phyloP scores from a whole-genome alignment of 2,797 vertebrate species.

The Eulemur rubriventer region DNA sequence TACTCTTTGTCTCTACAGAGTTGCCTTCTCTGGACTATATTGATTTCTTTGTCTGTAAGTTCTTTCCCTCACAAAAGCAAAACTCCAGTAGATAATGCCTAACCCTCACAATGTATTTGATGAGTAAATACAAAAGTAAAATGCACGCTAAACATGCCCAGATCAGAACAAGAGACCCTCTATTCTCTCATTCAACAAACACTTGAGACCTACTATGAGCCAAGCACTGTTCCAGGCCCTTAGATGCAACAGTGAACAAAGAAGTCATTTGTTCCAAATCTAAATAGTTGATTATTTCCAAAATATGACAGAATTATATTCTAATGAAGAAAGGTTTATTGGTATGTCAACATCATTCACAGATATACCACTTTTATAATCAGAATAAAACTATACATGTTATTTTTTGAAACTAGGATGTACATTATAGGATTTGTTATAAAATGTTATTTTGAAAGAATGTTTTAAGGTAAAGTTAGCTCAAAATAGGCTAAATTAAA shows the following conservation, averaged over 20 bases:
- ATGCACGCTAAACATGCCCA: neutral
- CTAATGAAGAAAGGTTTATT: neutral
- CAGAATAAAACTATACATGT: slow-evolving; percentile 8
- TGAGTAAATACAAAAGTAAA: neutral
- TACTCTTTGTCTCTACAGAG: neutral
- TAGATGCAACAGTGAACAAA: neutral
- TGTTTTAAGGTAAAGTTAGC: neutral
- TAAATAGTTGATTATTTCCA: slow-evolving; percentile 27
- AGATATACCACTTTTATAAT: neutral
- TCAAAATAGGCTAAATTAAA: neutral
- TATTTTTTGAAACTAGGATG: slow-evolving; percentile 15
- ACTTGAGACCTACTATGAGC: neutral
- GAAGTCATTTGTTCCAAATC: neutral
- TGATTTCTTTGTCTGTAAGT: neutral
- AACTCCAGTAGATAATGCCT: neutral
- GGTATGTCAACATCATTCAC: neutral
- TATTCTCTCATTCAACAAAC: neutral
- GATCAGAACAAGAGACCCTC: neutral
- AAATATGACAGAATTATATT: slow-evolving; percentile 25
- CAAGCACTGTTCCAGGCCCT: neutral
- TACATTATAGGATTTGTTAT: neutral
- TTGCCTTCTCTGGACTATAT: neutral
- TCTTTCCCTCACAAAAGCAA: neutral
- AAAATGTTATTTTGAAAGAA: slow-evolving; percentile 25
- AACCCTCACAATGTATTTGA: neutral